These are phyloP conservation scores for Neoascia interrupta DNA, from an alignment of 2,888 invertebrate species.

Conservation along the genomic window DNA sequence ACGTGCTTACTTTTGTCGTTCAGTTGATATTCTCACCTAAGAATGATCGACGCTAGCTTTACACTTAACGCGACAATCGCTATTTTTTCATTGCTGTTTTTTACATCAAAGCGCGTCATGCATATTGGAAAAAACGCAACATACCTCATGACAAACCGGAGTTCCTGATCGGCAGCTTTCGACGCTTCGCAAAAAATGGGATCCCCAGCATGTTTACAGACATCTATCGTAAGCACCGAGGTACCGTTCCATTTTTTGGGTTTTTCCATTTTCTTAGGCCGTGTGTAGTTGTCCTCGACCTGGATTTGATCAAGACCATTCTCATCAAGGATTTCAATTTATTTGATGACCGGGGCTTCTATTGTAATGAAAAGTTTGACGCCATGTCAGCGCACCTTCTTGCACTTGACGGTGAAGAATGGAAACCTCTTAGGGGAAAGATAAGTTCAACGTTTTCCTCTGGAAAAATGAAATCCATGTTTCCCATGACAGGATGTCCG, in stretches of 20 bases:
- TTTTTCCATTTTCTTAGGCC: constrained; percentile 75
- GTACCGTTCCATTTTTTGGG: constrained; percentile 75
- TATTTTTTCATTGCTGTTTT: constrained; percentile 10
- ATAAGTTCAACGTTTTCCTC: constrained; percentile 73
- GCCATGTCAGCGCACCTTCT: constrained; percentile 78
- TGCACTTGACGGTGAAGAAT: constrained; percentile 77
- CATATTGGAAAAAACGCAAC: constrained; percentile 71
- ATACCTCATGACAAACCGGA: constrained; percentile 70
- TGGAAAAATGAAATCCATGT: constrained; percentile 73
- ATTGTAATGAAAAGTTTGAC: constrained; percentile 74
- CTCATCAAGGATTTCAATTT: constrained; percentile 73
- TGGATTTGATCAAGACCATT: constrained; percentile 75
- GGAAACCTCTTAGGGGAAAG: constrained; percentile 76
- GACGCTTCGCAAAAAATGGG: constrained; percentile 66
- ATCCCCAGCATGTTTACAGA: constrained; percentile 70
- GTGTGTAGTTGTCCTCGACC: constrained; percentile 73
- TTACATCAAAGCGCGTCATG: not conserved
- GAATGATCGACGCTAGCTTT: too few species aligned
- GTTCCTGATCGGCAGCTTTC: not conserved
- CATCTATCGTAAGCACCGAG: constrained; percentile 72
- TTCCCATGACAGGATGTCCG: constrained; percentile 72
- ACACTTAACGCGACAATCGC: constrained; percentile 12
- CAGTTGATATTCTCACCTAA: too few species aligned
- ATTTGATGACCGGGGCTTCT: constrained; percentile 76
- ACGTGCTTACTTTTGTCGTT: too few species aligned